A percentile compares a stretch with the other conserved stretches of the same genome.
These are phyloP conservation scores for Actinia tenebrosa DNA, from an alignment of 64 coral and sea anemone species.

Conservation along the genomic window DNA sequence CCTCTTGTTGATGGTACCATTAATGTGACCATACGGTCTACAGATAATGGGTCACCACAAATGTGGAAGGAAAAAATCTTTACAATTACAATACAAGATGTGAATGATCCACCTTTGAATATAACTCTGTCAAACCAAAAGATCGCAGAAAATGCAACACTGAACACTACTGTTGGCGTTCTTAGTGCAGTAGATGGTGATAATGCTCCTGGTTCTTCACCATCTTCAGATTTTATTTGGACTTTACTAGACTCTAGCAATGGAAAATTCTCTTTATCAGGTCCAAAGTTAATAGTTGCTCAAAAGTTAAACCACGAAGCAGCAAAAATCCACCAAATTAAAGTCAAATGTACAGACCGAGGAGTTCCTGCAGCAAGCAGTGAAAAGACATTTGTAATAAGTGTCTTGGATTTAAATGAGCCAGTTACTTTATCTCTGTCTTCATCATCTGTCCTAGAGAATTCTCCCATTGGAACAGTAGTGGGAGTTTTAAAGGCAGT, in stretches of 20 bases:
- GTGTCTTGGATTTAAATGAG: conserved; percentile 66
- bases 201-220: conserved; percentile 39
- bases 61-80: conserved; percentile 79
- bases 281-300: conserved; percentile 44
- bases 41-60: conserved; percentile 56
- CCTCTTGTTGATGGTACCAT: conserved; percentile 43
- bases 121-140: conserved; percentile 34
- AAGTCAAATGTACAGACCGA: conserved; percentile 53
- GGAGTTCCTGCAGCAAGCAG: conserved; percentile 45
- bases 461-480: conserved; percentile 34
- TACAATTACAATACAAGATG: conserved; percentile 28
- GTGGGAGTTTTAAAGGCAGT: conserved; percentile 57
- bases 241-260: conserved; percentile 29
- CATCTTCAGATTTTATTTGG: conserved; percentile 56
- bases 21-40: conserved; percentile 47
- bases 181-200: conserved; percentile 72
- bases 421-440: conserved; percentile 40
- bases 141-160: conserved; percentile 54
- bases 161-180: conserved; percentile 50
- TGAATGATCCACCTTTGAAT: conserved; percentile 80
- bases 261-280: conserved; percentile 47
- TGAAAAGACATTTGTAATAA: conserved; percentile 38
- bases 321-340: conserved; percentile 43
- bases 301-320: conserved; percentile 48
- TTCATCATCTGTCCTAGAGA: conserved; percentile 43